phyloP scores from a whole-genome alignment of 2,888 invertebrate species.

The Eristalis tenax region DNA sequence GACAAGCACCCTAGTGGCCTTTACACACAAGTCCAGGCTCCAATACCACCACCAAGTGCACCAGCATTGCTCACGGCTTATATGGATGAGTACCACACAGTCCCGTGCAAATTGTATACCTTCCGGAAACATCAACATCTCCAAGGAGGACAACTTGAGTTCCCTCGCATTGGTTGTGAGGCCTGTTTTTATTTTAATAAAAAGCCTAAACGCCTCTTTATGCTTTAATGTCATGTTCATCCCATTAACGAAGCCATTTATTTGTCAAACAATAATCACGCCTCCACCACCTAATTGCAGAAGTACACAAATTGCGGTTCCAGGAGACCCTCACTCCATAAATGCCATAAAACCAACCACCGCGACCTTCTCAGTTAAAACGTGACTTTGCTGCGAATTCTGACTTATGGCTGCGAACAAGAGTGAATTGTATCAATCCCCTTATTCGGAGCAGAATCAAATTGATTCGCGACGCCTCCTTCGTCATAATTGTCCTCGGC shows the following conservation, averaged over 20 bases:
- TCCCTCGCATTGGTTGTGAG: too few species aligned
- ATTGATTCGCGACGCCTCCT: slow-evolving; percentile 13
- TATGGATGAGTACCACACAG: too few species aligned
- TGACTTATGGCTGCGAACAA: background rate
- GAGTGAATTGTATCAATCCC: background rate
- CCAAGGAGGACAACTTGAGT: too few species aligned
- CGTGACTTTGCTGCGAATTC: background rate
- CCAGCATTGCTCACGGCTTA: too few species aligned
- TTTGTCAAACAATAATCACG: slow-evolving; percentile 32
- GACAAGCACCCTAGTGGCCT: too few species aligned
- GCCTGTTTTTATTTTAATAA: background rate
- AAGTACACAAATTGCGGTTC: slow-evolving; percentile 17
- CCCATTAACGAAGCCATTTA: slow-evolving; percentile 16
- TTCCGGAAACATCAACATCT: too few species aligned
- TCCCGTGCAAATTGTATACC: too few species aligned
- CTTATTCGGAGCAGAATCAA: background rate
- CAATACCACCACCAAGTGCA: too few species aligned
- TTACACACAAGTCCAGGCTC: too few species aligned
- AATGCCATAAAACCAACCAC: background rate
- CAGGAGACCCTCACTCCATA: background rate
- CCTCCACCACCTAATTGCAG: slow-evolving; percentile 24
- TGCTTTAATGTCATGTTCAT: background rate
- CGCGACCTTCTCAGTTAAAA: background rate
- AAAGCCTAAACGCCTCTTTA: background rate
- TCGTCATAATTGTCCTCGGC: background rate